Evolutionary conservation across 2,888 invertebrate species (phyloP), one percentile per base, ranked within the genome.

Genomic region (Deilephila elpenor): DNA sequence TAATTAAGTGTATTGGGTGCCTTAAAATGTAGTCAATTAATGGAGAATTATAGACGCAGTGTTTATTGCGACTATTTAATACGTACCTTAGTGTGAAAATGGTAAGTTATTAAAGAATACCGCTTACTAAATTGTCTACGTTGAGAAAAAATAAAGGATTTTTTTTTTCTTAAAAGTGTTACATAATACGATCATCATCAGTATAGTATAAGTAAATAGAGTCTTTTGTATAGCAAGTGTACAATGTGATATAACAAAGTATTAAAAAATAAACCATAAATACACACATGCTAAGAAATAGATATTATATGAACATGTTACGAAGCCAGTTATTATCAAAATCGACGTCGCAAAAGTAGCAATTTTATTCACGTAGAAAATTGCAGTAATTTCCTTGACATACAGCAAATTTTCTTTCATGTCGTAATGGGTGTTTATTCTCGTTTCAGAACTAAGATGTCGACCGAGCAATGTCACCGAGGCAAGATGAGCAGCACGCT

Each of bases 401-500:
- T 34, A 20, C 11, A 67, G 29, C 32, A 32, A 70, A 51, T 34
- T 70, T 25, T 25, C 5, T 64, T 64, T 64, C 14, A 64, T 37
- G 19, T 17, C 25, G 44, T 67, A 67, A 25, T 51, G 14, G 20
- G 20, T 51, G 37, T 64, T 73, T 53, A 29, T 29, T 59, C 17
- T 7, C 6, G 8, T 11, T 60, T 6, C 70, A 70, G 70, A 61
- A 73, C 73, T 78, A 83, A 80, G 67, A 91, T 91, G 89, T 75
- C 88, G 74, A 86, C 75, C 81, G 88, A 89, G 75, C 79, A 82
- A 75, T 79, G 77, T n/a, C 84, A 86, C 25, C 78, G 76, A 8
- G 44, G 67, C 44, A 88, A 83, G 73, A 89, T 90, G 85, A 89
- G 89, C 76, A 84, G 85, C 76, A 87, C 87, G 25, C 78, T 91